Conservation (phyloP, 2,113 vertebrate species). For the Chionis minor region DNA sequence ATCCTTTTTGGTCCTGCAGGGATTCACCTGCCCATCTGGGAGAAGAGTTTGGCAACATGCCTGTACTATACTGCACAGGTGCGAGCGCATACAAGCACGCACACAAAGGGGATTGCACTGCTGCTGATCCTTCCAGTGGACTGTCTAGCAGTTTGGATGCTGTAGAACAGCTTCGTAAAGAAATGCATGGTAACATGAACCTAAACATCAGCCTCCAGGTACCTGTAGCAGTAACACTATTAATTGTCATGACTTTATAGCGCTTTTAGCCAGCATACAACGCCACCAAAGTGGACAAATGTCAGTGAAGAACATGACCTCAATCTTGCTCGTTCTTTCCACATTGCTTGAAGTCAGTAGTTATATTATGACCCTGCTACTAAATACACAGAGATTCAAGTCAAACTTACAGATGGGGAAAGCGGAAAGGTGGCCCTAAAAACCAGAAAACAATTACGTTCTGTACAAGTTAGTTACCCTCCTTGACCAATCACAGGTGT, state of each 20-base stretch:
- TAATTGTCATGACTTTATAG: not conserved
- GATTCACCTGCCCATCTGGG: not conserved
- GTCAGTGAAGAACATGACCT: not conserved
- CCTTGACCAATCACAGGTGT: slow-evolving; percentile 92
- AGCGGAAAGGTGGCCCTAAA: not conserved
- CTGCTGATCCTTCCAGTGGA: not conserved
- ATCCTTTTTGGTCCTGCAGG: not conserved
- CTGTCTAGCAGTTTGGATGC: not conserved
- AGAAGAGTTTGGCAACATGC: not conserved
- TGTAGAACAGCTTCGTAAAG: not conserved
- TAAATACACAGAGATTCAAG: not conserved
- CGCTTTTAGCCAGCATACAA: not conserved
- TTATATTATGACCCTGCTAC: not conserved
- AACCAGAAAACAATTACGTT: not conserved
- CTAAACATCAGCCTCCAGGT: not conserved
- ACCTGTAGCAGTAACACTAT: not conserved
- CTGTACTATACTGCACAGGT: not conserved
- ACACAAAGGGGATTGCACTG: not conserved
- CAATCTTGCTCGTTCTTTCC: not conserved
- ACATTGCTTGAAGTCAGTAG: not conserved
- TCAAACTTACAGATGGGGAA: not conserved
- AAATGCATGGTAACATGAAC: not conserved
- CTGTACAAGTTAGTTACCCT: slow-evolving; percentile 80
- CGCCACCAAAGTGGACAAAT: not conserved
- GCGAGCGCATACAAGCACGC: fast-evolving